Conservation (phyloP, 2,113 vertebrate genomes). For the Lepus timidus region DNA sequence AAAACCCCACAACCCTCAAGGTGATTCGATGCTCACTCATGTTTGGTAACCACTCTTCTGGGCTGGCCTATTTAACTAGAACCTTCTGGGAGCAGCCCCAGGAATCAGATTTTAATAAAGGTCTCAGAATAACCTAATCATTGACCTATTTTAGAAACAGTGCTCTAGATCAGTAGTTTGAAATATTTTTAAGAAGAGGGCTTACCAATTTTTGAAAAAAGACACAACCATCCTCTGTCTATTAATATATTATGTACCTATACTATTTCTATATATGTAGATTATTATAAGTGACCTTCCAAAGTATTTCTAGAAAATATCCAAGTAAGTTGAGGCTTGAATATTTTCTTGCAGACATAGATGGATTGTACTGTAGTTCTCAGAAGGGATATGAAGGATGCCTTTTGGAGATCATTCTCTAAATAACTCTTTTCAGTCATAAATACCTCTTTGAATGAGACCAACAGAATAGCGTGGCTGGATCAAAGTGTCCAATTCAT, state of each 20-base stretch:
- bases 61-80: conserved; percentile 44
- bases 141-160: conserved; percentile 62
- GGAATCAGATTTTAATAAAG: conserved; percentile 9
- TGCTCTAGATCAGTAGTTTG: conserved; percentile 43
- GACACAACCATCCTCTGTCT: background rate
- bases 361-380: background rate
- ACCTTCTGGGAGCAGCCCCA: conserved; percentile 32
- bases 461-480: background rate
- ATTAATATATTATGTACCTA: conserved; percentile 7
- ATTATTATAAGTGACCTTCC: background rate
- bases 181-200: conserved; percentile 24
- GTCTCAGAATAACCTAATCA: conserved; percentile 65
- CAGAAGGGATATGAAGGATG: background rate
- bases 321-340: background rate
- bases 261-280: background rate
- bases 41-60: background rate
- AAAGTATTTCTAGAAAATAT: conserved; percentile 36
- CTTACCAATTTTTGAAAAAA: conserved; percentile 2
- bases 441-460: conserved; percentile 30
- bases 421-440: conserved; percentile 5
- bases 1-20: background rate
- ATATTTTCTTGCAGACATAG: conserved; percentile 1
- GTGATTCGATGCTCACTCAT: background rate
- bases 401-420: background rate
- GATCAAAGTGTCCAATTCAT: background rate